Evolutionary conservation across 2,797 vertebrate genomes (phyloP).

Genomic region (Falco novaeseelandiae): DNA sequence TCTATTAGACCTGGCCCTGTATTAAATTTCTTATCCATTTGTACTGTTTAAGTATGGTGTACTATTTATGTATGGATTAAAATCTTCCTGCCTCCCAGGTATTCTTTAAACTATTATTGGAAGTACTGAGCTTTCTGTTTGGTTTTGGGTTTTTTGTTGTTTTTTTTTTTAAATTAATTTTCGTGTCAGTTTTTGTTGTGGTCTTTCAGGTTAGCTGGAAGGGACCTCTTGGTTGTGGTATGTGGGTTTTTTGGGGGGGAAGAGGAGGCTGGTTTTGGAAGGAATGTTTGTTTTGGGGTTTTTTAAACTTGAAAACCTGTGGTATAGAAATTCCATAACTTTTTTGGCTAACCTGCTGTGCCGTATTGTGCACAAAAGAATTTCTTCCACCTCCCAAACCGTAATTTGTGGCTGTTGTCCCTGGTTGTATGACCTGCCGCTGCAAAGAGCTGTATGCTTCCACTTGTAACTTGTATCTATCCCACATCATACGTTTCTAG

Average conservation of each 20-base stretch:
- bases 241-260: accelerated
- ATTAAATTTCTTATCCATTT: background rate
- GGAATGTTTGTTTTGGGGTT: background rate
- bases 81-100: background rate
- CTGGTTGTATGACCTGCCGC: background rate
- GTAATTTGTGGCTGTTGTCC: background rate
- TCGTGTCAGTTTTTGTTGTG: background rate
- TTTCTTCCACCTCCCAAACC: background rate
- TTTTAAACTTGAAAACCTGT: background rate
- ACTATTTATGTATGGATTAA: background rate
- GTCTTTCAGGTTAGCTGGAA: background rate
- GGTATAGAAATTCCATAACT: background rate
- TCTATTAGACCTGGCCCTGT: background rate
- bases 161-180: background rate
- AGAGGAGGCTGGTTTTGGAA: background rate
- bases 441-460: background rate
- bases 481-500: background rate
- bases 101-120: background rate
- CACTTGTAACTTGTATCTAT: background rate
- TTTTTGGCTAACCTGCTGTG: background rate
- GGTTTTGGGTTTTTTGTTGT: no score
- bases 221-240: background rate
- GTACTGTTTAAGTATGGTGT: background rate
- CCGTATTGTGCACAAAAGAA: background rate
- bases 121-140: background rate